A percentile compares a stretch with the other conserved stretches of the same genome.
Conservation (phyloP, 2,888 invertebrate genomes). For the Orthosia gracilis region DNA sequence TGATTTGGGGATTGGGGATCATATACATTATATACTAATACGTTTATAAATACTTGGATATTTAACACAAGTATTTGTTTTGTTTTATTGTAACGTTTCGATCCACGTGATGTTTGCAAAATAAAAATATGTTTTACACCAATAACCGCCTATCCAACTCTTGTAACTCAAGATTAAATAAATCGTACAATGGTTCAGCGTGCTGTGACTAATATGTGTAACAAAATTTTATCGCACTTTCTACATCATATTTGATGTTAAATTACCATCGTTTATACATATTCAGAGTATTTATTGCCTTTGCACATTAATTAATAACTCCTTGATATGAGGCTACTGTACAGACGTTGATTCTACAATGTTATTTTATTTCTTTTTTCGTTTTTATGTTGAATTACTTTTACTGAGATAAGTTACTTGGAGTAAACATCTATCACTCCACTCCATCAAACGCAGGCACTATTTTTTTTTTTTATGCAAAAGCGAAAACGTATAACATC, state of each 20-base stretch:
- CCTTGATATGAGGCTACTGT: constrained; percentile 17
- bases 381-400: constrained; percentile 15
- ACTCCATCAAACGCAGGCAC: constrained; percentile 44
- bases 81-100: constrained; percentile 14
- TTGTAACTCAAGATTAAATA: constrained; percentile 47
- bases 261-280: constrained; percentile 58
- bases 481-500: constrained; percentile 36
- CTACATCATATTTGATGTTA: constrained; percentile 60
- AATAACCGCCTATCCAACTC: constrained; percentile 34
- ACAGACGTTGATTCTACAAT: background rate
- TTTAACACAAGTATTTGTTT: constrained; percentile 14
- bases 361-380: constrained; percentile 14
- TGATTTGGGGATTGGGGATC: background rate
- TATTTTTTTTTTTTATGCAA: constrained; percentile 27
- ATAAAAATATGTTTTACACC: constrained; percentile 19
- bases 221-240: constrained; percentile 66
- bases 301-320: constrained; percentile 55
- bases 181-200: constrained; percentile 37
- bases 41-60: background rate
- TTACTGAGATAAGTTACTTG: constrained; percentile 15
- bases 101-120: constrained; percentile 12
- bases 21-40: background rate
- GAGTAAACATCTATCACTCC: constrained; percentile 15
- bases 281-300: constrained; percentile 42
- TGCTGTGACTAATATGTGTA: constrained; percentile 65